Percentiles rank a stretch among this genome's conserved stretches.
Evolutionary conservation across 2,888 invertebrate genomes (phyloP).

Genomic region (Tachystola acroxantha): DNA sequence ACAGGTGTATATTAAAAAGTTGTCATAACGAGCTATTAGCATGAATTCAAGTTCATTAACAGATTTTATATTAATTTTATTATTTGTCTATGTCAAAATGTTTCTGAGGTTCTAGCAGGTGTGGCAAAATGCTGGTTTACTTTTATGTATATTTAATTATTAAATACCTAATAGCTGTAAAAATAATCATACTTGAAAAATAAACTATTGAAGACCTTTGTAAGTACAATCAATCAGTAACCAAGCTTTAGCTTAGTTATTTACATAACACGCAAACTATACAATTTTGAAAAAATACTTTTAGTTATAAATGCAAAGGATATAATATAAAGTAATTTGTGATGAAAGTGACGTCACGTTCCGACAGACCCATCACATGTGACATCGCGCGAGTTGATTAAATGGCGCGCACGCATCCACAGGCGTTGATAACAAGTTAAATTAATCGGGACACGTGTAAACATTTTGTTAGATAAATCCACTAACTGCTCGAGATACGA

Average conservation of each 20-base stretch:
- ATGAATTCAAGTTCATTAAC: slow-evolving; percentile 27
- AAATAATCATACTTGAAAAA: too few species aligned
- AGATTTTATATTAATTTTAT: slow-evolving; percentile 27
- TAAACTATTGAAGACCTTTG: too few species aligned
- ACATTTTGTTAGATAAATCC: slow-evolving; percentile 62
- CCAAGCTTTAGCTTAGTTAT: too few species aligned
- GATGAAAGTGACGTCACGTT: slow-evolving; percentile 22
- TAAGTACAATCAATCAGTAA: too few species aligned
- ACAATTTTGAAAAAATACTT: too few species aligned
- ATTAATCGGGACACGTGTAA: slow-evolving; percentile 69
- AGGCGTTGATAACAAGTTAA: slow-evolving; percentile 54
- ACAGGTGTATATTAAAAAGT: slow-evolving; percentile 37
- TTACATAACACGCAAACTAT: too few species aligned
- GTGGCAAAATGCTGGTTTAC: background rate
- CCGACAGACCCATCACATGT: slow-evolving; percentile 31
- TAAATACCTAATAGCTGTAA: too few species aligned
- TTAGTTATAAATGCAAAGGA: too few species aligned
- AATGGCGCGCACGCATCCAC: slow-evolving; percentile 42
- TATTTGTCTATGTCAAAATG: slow-evolving; percentile 24
- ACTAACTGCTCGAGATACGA: slow-evolving; percentile 38
- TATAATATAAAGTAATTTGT: too few species aligned
- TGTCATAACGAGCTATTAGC: slow-evolving; percentile 28
- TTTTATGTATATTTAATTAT: background rate
- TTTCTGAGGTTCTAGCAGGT: slow-evolving; percentile 8
- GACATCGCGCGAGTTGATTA: slow-evolving; percentile 53